These are phyloP conservation scores for Hermaeophaga mercurialis DNA, from an alignment of 2,888 invertebrate genomes.

Conservation along the genomic window DNA sequence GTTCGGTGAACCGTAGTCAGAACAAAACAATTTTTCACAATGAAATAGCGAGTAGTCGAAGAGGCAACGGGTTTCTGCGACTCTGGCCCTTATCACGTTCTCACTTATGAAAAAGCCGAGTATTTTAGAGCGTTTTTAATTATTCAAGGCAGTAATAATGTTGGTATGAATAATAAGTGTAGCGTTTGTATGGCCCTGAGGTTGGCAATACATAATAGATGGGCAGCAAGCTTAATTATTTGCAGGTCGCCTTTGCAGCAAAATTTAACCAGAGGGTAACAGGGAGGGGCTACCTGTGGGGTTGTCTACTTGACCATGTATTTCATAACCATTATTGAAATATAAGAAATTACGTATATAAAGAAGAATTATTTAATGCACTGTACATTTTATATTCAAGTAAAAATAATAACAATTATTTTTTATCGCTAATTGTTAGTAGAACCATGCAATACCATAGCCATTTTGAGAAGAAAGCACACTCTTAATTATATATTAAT, in stretches of 20 bases:
- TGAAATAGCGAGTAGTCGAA: conserved; percentile 11
- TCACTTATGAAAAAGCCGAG: conserved; percentile 24
- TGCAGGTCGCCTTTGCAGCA: conserved; percentile 42
- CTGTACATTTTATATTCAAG: too few relatives aligned
- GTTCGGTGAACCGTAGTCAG: neutral
- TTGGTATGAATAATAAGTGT: conserved; percentile 57
- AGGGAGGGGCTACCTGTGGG: neutral
- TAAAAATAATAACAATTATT: too few relatives aligned
- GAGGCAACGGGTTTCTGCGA: neutral
- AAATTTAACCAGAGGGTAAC: conserved; percentile 35
- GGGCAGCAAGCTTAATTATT: conserved; percentile 53
- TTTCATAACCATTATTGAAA: too few relatives aligned
- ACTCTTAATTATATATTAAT: too few relatives aligned
- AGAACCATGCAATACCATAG: too few relatives aligned
- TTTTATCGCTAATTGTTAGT: too few relatives aligned
- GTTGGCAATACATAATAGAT: conserved; percentile 55
- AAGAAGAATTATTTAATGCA: too few relatives aligned
- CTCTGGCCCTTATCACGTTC: conserved; percentile 7
- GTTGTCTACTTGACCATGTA: neutral
- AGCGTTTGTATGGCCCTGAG: conserved; percentile 53
- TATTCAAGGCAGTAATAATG: conserved; percentile 56
- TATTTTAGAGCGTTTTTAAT: conserved; percentile 47
- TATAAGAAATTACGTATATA: too few relatives aligned
- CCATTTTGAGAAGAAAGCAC: too few relatives aligned
- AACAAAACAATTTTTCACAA: conserved; percentile 16